phyloP scores from a whole-genome alignment of 2,113 vertebrate species.

The Trochalopteron elliotii region DNA sequence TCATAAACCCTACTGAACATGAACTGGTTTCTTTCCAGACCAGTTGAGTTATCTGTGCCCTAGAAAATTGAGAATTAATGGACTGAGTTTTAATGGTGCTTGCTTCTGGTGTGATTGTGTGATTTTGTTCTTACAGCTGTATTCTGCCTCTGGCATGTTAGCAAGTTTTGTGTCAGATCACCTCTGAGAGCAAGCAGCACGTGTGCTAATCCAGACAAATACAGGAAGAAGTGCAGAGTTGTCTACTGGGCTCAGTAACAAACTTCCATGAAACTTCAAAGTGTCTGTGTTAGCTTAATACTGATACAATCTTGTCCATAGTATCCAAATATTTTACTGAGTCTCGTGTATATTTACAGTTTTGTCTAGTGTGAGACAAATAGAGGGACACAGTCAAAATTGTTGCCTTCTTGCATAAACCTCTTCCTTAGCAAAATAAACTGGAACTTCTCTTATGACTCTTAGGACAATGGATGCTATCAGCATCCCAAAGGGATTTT shows the following conservation, averaged over 20 bases:
- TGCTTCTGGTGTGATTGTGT: not conserved
- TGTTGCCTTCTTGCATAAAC: not conserved
- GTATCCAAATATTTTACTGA: not conserved
- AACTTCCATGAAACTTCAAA: not conserved
- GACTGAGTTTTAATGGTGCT: not conserved
- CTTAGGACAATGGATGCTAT: not conserved
- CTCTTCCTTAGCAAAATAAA: not conserved
- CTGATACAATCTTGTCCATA: not conserved
- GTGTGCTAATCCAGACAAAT: not conserved
- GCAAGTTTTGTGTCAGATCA: not conserved
- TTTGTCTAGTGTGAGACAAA: not conserved
- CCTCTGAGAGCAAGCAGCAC: not conserved
- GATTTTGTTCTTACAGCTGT: not conserved
- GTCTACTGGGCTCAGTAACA: not conserved
- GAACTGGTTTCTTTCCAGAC: not conserved
- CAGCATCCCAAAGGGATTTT: not conserved
- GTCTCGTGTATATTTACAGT: not conserved
- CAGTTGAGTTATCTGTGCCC: not conserved
- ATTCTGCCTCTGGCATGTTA: not conserved
- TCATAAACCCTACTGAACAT: not conserved
- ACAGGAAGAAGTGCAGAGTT: not conserved
- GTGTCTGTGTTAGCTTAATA: not conserved
- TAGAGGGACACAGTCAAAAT: not conserved
- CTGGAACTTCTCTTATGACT: not conserved
- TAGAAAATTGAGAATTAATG: not conserved